phyloP scores from a whole-genome alignment of 2,797 vertebrate species.

The Onychomys leucogaster region DNA sequence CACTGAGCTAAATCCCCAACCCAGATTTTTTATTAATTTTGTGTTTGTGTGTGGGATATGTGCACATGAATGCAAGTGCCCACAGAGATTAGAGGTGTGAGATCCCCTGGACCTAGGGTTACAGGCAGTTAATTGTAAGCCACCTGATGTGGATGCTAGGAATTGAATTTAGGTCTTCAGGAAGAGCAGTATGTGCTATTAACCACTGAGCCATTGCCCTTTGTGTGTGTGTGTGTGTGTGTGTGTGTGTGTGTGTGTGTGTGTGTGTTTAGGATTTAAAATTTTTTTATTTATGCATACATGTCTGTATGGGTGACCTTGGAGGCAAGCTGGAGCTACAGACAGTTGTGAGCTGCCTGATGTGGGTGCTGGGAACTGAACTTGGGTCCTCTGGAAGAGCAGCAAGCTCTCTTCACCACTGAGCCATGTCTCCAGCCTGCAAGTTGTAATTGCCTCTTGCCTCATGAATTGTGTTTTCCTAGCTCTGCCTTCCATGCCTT shows the following conservation, averaged over 20 bases:
- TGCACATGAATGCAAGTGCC: neutral
- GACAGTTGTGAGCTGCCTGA: neutral
- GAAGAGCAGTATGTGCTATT: neutral
- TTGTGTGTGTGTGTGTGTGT: neutral
- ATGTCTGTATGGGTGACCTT: neutral
- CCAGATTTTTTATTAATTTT: neutral
- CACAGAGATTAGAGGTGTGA: neutral
- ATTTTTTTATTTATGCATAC: neutral
- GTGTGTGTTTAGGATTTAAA: neutral
- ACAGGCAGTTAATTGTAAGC: neutral
- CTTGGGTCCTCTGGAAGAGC: neutral
- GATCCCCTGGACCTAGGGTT: neutral
- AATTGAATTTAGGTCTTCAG: neutral
- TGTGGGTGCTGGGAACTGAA: neutral
- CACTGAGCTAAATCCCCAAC: no score
- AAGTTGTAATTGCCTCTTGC: neutral
- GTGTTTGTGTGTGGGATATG: neutral
- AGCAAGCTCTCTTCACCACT: neutral
- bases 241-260: neutral
- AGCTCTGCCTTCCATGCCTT: neutral
- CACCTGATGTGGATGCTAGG: neutral
- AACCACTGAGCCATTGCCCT: neutral
- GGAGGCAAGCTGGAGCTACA: neutral
- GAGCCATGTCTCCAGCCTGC: neutral
- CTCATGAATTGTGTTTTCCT: neutral